Evolutionary conservation across 2,888 invertebrate genomes (phyloP).

Genomic region (Lutraria lutraria): DNA sequence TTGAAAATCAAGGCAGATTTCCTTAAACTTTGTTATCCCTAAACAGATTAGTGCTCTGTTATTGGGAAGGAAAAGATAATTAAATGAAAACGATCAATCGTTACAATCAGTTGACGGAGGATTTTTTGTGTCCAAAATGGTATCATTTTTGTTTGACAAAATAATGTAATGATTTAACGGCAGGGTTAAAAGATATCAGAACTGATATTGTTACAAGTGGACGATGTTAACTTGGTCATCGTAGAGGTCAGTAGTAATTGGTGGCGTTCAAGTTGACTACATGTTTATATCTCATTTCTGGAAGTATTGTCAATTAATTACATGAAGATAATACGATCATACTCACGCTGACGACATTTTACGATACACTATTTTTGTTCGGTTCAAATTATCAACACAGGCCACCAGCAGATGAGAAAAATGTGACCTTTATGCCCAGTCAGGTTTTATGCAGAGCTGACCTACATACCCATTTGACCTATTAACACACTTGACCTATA

Average conservation of each 20-base stretch:
- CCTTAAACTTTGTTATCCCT: conserved; percentile 59
- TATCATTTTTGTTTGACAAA: conserved; percentile 32
- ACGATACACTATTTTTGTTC: too few relatives aligned
- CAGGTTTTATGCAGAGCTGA: too few relatives aligned
- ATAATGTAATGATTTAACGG: conserved; percentile 13
- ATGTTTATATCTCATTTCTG: too few relatives aligned
- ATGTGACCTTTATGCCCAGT: too few relatives aligned
- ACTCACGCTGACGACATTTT: too few relatives aligned
- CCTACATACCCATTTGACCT: too few relatives aligned
- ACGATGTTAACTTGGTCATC: background rate
- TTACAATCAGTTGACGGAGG: conserved; percentile 55
- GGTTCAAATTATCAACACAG: too few relatives aligned
- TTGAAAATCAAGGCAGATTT: conserved; percentile 61
- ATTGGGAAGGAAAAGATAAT: conserved; percentile 53
- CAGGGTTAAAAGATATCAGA: background rate
- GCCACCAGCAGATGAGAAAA: too few relatives aligned
- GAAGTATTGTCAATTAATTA: too few relatives aligned
- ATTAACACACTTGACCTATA: too few relatives aligned
- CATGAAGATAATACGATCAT: too few relatives aligned
- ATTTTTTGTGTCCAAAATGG: conserved; percentile 30
- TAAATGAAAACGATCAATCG: conserved; percentile 61
- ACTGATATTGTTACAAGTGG: background rate
- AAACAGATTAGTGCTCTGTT: conserved; percentile 61
- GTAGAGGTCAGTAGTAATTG: background rate
- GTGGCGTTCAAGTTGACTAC: background rate